A percentile compares a stretch with the other conserved stretches of the same genome.
Conservation (phyloP, 2,113 vertebrate species). For the Pungitius pungitius region DNA sequence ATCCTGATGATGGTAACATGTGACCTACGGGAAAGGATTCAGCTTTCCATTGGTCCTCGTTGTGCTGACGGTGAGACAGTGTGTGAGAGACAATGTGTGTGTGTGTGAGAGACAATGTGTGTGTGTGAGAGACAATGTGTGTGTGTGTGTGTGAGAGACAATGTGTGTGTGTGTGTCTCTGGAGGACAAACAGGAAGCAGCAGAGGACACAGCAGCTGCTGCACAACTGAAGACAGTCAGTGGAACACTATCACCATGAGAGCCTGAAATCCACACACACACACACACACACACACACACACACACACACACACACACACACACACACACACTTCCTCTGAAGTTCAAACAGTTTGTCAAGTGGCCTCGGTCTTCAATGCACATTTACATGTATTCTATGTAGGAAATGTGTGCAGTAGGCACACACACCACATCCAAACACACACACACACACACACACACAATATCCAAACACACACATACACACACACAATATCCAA, state of each 20-base stretch:
- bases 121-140: no score
- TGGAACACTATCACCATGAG: neutral
- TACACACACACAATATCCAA: neutral
- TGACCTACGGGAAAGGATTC: no score
- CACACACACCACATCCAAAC: slow-evolving; percentile 2
- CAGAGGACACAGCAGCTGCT: slow-evolving; percentile 19
- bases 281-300: neutral
- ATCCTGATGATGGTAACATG: no score
- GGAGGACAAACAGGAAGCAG: slow-evolving; percentile 33
- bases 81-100: no score
- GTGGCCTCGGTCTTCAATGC: neutral
- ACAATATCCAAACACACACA: neutral
- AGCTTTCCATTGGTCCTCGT: no score
- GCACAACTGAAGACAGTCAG: neutral
- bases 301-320: neutral
- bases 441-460: neutral
- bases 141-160: neutral
- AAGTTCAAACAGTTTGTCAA: slow-evolving; percentile 1
- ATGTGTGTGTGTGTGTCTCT: neutral
- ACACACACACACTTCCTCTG: no score
- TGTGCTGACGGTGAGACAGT: no score
- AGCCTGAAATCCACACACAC: slow-evolving; percentile 13
- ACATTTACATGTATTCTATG: neutral
- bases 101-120: no score
- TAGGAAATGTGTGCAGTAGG: slow-evolving; percentile 6